phyloP scores from a whole-genome alignment of 2,888 invertebrate species.

The Tubulanus polymorphus region DNA sequence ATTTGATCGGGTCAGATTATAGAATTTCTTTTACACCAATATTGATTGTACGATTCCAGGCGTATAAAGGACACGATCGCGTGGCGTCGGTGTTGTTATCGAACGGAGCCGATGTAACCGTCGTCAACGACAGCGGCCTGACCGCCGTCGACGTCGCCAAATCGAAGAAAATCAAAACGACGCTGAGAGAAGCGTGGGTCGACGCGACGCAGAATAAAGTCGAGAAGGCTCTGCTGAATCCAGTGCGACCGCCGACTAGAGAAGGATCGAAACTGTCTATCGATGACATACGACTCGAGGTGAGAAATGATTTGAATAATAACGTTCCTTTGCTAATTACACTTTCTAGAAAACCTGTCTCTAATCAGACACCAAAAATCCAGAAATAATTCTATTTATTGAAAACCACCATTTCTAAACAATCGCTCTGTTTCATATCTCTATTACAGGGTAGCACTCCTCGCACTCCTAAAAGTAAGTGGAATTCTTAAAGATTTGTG shows the following conservation, averaged over 20 bases:
- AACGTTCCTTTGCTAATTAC: too few species aligned
- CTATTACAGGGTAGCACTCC: too few species aligned
- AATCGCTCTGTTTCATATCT: too few species aligned
- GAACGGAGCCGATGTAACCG: conserved; percentile 42
- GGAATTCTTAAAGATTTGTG: too few species aligned
- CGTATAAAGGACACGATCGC: conserved; percentile 43
- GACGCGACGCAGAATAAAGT: conserved; percentile 29
- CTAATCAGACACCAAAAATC: too few species aligned
- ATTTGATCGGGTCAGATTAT: too few species aligned
- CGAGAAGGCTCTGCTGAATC: conserved; percentile 27
- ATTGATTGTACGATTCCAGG: conserved; percentile 29
- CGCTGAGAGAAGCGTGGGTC: conserved; percentile 41
- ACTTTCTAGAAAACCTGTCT: too few species aligned
- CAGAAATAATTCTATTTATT: too few species aligned
- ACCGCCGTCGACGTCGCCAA: conserved; percentile 47
- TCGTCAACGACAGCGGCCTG: conserved; percentile 44
- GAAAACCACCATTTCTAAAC: too few species aligned
- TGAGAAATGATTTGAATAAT: conserved; percentile 24
- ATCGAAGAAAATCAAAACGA: conserved; percentile 38
- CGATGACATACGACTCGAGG: conserved; percentile 8
- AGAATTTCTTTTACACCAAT: too few species aligned
- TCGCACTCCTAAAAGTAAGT: too few species aligned
- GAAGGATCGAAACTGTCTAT: conserved; percentile 10
- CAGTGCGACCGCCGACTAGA: conserved; percentile 25
- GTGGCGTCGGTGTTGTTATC: conserved; percentile 36